Evolutionary conservation across 2,888 invertebrate genomes (phyloP), one percentile per base, ranked within the genome.

Genomic region (Pristionchus arcanus): DNA sequence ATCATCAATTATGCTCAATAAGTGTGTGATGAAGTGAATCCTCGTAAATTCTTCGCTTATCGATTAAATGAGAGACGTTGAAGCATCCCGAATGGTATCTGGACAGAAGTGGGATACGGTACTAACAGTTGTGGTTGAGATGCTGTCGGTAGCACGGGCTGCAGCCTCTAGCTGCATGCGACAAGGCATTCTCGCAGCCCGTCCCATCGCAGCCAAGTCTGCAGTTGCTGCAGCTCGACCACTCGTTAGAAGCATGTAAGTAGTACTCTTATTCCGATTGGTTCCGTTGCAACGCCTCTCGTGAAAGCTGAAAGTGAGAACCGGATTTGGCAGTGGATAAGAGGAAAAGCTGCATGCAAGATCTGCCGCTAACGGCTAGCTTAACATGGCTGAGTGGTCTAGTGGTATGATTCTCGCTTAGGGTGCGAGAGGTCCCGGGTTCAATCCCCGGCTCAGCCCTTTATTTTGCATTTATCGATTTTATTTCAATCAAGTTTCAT

Each of bases 351-450:
- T 42, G 13, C 42, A 81, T 49, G 34, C 34, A 53, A 81, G 81
- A 53, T 49, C 49, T 81, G 81, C 49, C 49, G 81, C 49, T 19
- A 81, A 28, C 13, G 49, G 37, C 49, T 49, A 28, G 4, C 15
- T 15, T 37, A 37, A 28, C 89, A 89, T 91, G 92, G 92, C 93
- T 92, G 90, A 92, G 92, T 94, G 94, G 94, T 94, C 94, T 94
- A 94, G 94, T 94, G 94, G 94, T 92, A 94, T 94, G 94, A 94
- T 94, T 94, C 93, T 94, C 94, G 94, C 94, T 94, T 94, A 94
- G 94, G 94, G 94, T 94, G 94, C 94, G 94, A 94, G 94, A 94
- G 94, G 94, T 94, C 94, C 94, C 94, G 94, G 93, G 91, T 92
- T 92, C 92, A 90, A 92, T 92, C 90, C 91, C 91, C 91, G 91